phyloP scores from a whole-genome alignment of 2,113 vertebrate genomes.

The Caracal caracal region DNA sequence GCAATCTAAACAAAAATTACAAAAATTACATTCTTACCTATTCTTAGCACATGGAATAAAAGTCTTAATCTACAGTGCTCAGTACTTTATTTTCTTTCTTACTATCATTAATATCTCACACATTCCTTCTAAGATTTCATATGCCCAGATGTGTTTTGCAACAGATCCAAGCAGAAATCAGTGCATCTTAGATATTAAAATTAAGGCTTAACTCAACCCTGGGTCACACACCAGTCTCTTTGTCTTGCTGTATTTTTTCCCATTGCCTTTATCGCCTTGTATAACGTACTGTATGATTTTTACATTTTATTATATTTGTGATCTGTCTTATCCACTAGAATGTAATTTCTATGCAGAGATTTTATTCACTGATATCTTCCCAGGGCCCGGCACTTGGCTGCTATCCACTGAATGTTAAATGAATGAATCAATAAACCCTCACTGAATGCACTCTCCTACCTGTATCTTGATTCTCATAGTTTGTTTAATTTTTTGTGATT shows the following conservation, averaged over 20 bases:
- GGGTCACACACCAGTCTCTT: background rate
- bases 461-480: background rate
- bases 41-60: background rate
- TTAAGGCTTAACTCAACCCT: background rate
- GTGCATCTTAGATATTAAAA: background rate
- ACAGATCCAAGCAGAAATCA: background rate
- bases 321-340: background rate
- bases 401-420: background rate
- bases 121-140: background rate
- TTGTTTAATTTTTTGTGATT: slow-evolving; percentile 11
- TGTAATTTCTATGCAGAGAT: background rate
- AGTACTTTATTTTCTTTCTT: slow-evolving; percentile 43
- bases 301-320: background rate
- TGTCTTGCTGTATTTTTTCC: background rate
- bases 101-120: background rate
- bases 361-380: background rate
- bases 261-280: background rate
- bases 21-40: slow-evolving; percentile 13
- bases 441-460: background rate
- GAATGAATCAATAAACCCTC: background rate
- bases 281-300: background rate
- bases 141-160: background rate
- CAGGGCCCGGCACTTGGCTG: background rate
- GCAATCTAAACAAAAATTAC: background rate
- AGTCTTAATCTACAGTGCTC: background rate